Percentiles rank a stretch among this genome's conserved stretches.
phyloP scores from a whole-genome alignment of 1,140 invertebrate species.

The Sitodiplosis mosellana region DNA sequence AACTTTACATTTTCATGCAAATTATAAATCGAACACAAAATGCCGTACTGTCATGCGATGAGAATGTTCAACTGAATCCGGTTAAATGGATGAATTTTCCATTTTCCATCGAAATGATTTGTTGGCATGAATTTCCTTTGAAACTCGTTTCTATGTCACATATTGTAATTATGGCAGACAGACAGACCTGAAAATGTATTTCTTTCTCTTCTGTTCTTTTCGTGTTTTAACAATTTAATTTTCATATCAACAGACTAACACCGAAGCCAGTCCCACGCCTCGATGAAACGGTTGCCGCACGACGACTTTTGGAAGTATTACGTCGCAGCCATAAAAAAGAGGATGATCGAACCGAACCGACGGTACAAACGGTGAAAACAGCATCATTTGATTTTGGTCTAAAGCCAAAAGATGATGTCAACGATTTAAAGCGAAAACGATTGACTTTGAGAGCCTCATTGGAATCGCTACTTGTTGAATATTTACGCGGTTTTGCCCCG shows the following conservation, averaged over 20 bases:
- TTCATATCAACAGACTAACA: not conserved
- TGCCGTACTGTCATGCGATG: too few relatives aligned
- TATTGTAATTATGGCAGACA: too few relatives aligned
- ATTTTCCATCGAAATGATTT: too few relatives aligned
- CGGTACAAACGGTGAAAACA: not conserved
- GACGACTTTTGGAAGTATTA: constrained; percentile 2
- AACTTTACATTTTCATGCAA: too few relatives aligned
- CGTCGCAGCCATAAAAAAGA: not conserved
- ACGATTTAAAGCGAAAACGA: constrained; percentile 1
- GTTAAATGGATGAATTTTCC: too few relatives aligned
- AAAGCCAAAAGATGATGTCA: not conserved
- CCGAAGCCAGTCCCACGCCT: not conserved
- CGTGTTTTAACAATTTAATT: not conserved
- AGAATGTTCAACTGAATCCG: too few relatives aligned
- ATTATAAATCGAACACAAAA: too few relatives aligned
- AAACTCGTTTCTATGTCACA: too few relatives aligned
- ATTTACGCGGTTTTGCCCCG: constrained; percentile 1
- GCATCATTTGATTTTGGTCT: not conserved
- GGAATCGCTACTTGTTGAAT: constrained; percentile 2
- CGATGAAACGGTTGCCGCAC: constrained; percentile 2
- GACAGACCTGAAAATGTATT: too few relatives aligned
- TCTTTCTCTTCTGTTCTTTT: not conserved
- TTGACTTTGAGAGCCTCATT: not conserved
- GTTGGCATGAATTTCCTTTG: too few relatives aligned
- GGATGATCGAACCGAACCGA: not conserved